A percentile compares a stretch with the other conserved stretches of the same genome.
These are phyloP conservation scores for Ceratina australensis DNA, from an alignment of 1,140 invertebrate genomes.

Conservation along the genomic window DNA sequence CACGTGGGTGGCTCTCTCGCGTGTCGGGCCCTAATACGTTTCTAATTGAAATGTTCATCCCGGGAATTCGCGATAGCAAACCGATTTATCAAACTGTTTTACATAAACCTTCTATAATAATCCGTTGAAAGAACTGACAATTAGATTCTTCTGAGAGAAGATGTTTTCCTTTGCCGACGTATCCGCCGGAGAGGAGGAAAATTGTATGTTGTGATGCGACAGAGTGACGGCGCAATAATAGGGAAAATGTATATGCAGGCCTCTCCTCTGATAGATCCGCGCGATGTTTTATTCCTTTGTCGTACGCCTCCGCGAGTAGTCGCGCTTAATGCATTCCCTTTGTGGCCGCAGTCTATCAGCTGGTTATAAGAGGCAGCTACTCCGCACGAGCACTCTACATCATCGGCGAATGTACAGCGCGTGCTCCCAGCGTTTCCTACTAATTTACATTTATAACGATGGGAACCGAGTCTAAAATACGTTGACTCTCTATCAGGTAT, in stretches of 20 bases:
- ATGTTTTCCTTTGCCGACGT: too few relatives aligned
- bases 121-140: too few relatives aligned
- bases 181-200: neutral
- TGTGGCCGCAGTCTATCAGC: neutral
- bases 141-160: too few relatives aligned
- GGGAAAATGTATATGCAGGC: neutral
- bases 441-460: constrained; percentile 32
- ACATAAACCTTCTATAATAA: too few relatives aligned
- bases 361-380: neutral
- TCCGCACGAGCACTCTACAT: neutral
- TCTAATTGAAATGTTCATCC: constrained; percentile 75
- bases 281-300: constrained; percentile 32
- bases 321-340: constrained; percentile 33
- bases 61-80: constrained; percentile 26
- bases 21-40: constrained; percentile 71
- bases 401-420: neutral
- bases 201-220: constrained; percentile 6
- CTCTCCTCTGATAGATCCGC: constrained; percentile 10
- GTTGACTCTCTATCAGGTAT: neutral
- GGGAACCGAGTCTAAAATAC: neutral
- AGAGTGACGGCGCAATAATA: neutral
- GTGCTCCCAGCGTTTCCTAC: constrained; percentile 1
- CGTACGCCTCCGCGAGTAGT: neutral
- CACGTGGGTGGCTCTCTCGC: constrained; percentile 73
- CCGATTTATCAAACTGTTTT: constrained; percentile 10